Percentiles rank a stretch among this genome's conserved stretches.
These are phyloP conservation scores for Crenuchus spilurus DNA, from an alignment of 2,797 vertebrate species.

Conservation along the genomic window DNA sequence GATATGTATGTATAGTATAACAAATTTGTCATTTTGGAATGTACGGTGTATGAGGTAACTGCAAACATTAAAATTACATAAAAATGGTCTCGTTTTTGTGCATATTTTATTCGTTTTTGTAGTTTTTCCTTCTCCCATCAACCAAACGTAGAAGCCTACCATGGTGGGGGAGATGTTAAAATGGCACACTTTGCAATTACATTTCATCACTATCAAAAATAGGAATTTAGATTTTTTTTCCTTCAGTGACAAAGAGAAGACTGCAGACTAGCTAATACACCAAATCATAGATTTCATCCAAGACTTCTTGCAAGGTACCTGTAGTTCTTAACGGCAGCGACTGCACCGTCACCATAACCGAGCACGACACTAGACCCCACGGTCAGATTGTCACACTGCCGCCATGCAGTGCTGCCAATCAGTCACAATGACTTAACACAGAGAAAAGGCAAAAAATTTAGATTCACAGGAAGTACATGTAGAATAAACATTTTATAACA, in stretches of 20 bases:
- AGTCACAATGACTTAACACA: slow-evolving; percentile 70
- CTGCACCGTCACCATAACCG: slow-evolving; percentile 67
- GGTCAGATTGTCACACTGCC: slow-evolving; percentile 64
- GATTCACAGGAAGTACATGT: slow-evolving; percentile 81
- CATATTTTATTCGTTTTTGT: slow-evolving; percentile 78
- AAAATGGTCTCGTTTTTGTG: slow-evolving; percentile 89
- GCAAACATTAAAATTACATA: slow-evolving; percentile 98
- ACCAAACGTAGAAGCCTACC: slow-evolving; percentile 77
- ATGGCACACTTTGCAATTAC: slow-evolving; percentile 85
- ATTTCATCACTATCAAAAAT: slow-evolving; percentile 90
- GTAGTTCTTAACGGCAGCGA: slow-evolving; percentile 66
- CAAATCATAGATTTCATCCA: slow-evolving; percentile 78
- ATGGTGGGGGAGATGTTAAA: slow-evolving; percentile 82
- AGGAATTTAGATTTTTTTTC: slow-evolving; percentile 76
- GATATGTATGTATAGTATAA: slow-evolving; percentile 94
- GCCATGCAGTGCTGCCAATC: slow-evolving; percentile 60
- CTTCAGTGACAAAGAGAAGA: slow-evolving; percentile 90
- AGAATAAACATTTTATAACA: slow-evolving; percentile 72
- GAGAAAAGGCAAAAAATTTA: slow-evolving; percentile 75
- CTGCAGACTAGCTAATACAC: slow-evolving; percentile 74
- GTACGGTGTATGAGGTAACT: slow-evolving; percentile 98
- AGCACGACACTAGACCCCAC: slow-evolving; percentile 72
- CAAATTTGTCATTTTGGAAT: slow-evolving; percentile 95
- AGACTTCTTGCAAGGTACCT: slow-evolving; percentile 77
- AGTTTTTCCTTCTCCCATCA: slow-evolving; percentile 70